Evolutionary conservation across 2,888 invertebrate genomes (phyloP).

Genomic region (Scaptodrosophila latifasciaeformis): DNA sequence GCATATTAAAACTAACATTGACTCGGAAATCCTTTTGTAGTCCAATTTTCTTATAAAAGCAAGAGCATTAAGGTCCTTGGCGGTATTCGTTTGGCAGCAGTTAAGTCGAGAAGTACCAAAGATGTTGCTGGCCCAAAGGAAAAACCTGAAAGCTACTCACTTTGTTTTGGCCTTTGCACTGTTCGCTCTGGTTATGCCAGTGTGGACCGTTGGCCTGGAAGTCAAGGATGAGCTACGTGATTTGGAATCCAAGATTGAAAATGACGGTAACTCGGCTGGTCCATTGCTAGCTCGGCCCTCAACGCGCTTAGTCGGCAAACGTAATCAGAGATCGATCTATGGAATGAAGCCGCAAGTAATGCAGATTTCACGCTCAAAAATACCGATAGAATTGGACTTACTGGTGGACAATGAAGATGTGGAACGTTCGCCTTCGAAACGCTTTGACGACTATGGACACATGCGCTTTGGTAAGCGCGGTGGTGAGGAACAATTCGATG

Average conservation of each 20-base stretch:
- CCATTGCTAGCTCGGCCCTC: constrained; percentile 9
- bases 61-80: neutral
- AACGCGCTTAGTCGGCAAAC: constrained; percentile 28
- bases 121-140: constrained; percentile 21
- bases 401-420: constrained; percentile 67
- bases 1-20: constrained; percentile 31
- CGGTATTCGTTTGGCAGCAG: neutral
- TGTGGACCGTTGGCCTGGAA: constrained; percentile 25
- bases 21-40: too few relatives aligned
- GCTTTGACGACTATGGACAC: constrained; percentile 85
- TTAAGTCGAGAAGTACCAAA: constrained; percentile 12
- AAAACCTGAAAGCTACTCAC: constrained; percentile 2
- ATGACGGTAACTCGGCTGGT: constrained; percentile 12
- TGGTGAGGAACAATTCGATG: constrained; percentile 81
- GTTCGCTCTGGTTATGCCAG: constrained; percentile 28
- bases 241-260: constrained; percentile 40
- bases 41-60: constrained; percentile 22
- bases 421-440: constrained; percentile 75
- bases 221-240: constrained; percentile 38
- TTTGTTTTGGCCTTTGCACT: constrained; percentile 18
- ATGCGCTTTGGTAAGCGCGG: constrained; percentile 80
- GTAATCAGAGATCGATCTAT: constrained; percentile 56
- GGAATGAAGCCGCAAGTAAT: constrained; percentile 49
- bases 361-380: constrained; percentile 63
- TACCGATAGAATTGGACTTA: constrained; percentile 71